phyloP scores from a whole-genome alignment of 1,140 invertebrate genomes.

The Choristoneura fumiferana region DNA sequence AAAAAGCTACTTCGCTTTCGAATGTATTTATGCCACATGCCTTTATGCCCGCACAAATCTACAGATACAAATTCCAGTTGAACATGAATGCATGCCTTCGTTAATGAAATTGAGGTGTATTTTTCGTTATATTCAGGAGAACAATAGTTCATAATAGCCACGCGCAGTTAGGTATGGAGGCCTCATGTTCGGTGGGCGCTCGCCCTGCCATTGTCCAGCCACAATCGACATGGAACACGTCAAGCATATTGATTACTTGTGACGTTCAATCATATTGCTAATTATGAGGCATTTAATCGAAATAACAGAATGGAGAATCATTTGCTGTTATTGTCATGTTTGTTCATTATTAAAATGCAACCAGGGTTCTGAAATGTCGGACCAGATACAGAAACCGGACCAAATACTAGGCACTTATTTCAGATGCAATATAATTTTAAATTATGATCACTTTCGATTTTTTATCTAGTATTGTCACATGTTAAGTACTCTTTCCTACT shows the following conservation, averaged over 20 bases:
- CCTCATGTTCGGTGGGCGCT: constrained; percentile 41
- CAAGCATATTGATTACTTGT: constrained; percentile 59
- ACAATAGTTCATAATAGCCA: constrained; percentile 71
- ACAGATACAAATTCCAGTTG: background rate
- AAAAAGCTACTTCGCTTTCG: too few species aligned
- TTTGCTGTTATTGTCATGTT: too few species aligned
- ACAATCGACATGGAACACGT: constrained; percentile 73
- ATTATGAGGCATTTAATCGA: constrained; percentile 37
- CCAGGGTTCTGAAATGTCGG: too few species aligned
- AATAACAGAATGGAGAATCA: background rate
- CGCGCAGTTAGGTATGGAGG: constrained; percentile 28
- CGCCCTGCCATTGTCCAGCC: constrained; percentile 56
- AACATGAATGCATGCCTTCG: background rate
- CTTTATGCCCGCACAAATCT: too few species aligned
- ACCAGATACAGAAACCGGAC: too few species aligned
- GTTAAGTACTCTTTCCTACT: too few species aligned
- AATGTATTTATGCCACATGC: too few species aligned
- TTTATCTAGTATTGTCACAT: too few species aligned
- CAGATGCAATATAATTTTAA: too few species aligned
- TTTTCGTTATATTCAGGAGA: constrained; percentile 29
- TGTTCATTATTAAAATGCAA: too few species aligned
- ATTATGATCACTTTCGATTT: too few species aligned
- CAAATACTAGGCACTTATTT: too few species aligned
- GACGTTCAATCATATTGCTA: constrained; percentile 60
- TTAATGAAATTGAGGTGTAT: constrained; percentile 10